Evolutionary conservation across 2,113 vertebrate species (phyloP).

Genomic region (Lichenostomus cassidix): DNA sequence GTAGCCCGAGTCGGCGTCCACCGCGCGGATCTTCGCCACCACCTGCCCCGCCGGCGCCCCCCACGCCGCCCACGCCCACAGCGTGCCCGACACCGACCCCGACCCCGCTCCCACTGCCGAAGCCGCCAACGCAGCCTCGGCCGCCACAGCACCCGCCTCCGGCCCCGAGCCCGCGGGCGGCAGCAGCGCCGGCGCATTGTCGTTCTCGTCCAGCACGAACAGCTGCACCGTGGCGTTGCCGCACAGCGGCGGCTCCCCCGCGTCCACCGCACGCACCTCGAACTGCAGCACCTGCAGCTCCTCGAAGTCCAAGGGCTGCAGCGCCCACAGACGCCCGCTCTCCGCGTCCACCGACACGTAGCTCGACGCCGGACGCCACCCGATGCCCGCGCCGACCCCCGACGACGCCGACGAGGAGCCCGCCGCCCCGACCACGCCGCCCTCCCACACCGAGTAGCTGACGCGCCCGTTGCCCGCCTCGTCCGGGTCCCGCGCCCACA

Average conservation of each 20-base stretch:
- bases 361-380: conserved; percentile 6
- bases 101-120: no score
- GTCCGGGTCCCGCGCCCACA: conserved; percentile 71
- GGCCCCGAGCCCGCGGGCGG: no score
- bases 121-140: no score
- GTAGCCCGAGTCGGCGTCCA: conserved; percentile 73
- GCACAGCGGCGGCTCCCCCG: no score
- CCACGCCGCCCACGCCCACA: background rate
- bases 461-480: conserved; percentile 69
- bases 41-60: conserved; percentile 50
- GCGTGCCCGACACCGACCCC: no score
- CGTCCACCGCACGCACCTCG: no score
- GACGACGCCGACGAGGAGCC: no score
- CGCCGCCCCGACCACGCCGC: background rate
- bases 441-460: conserved; percentile 70
- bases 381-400: no score
- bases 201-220: no score
- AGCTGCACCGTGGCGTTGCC: no score
- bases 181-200: no score
- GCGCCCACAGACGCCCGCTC: background rate
- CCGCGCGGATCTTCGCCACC: conserved; percentile 70
- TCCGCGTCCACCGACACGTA: conserved; percentile 51
- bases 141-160: no score
- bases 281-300: conserved; percentile 70
- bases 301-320: conserved; percentile 39